Conservation (phyloP, 2,113 vertebrate species). For the Aegithalos caudatus region DNA sequence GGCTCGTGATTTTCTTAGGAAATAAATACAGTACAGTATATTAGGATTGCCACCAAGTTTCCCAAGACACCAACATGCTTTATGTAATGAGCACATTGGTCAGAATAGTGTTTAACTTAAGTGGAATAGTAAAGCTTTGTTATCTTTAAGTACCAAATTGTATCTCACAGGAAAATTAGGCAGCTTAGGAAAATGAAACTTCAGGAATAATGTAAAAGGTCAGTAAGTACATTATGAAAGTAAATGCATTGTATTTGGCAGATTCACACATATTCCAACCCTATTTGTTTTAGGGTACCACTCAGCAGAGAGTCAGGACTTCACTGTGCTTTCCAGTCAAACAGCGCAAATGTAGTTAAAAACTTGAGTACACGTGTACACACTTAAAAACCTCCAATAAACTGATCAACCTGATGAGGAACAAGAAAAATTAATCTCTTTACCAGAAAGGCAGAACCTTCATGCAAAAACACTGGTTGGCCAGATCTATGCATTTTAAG, state of each 20-base stretch:
- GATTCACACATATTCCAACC: neutral
- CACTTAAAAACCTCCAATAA: neutral
- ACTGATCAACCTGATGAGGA: neutral
- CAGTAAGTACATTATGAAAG: neutral
- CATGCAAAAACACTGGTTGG: neutral
- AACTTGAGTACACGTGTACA: neutral
- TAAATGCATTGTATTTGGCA: neutral
- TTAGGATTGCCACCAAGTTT: fast-evolving
- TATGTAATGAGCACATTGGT: neutral
- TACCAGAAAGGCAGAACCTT: neutral
- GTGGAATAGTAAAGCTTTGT: neutral
- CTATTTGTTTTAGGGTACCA: neutral
- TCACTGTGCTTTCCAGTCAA: neutral
- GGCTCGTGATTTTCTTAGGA: neutral
- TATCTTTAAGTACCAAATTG: neutral
- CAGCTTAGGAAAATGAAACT: neutral
- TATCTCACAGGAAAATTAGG: neutral
- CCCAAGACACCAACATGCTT: neutral
- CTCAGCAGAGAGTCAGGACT: neutral
- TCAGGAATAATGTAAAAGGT: neutral
- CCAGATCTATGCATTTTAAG: neutral
- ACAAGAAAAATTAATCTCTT: neutral
- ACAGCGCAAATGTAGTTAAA: neutral
- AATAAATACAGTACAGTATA: neutral
- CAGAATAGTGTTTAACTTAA: neutral